phyloP scores from a whole-genome alignment of 2,797 vertebrate genomes.

The Hirundo rustica region DNA sequence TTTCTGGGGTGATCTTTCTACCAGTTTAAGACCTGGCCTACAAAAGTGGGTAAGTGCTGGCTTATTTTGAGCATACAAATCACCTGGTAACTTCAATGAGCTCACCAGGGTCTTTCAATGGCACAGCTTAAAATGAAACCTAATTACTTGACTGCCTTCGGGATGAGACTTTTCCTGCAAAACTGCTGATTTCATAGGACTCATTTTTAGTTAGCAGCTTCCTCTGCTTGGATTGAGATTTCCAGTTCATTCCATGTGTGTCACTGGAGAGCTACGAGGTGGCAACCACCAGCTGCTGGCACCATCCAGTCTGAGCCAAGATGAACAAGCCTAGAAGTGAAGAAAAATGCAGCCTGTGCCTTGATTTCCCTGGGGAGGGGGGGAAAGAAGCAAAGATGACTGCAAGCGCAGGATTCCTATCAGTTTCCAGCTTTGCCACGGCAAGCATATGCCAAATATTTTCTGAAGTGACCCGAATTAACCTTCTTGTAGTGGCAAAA shows the following conservation, averaged over 20 bases:
- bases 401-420: background rate
- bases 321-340: background rate
- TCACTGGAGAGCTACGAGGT: background rate
- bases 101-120: background rate
- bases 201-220: background rate
- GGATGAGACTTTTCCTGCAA: background rate
- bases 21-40: background rate
- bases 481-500: background rate
- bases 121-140: background rate
- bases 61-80: background rate
- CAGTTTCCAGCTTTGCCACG: background rate
- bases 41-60: background rate
- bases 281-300: background rate
- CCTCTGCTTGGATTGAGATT: background rate
- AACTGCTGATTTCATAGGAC: background rate
- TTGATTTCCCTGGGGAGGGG: background rate
- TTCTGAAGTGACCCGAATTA: background rate
- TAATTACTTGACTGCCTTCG: background rate
- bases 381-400: background rate
- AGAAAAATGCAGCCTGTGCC: background rate
- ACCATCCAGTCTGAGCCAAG: background rate
- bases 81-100: background rate
- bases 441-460: background rate
- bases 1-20: background rate
- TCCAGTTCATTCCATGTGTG: background rate